Percentiles rank a stretch among this genome's conserved stretches.
Evolutionary conservation across 2,888 invertebrate species (phyloP).

Genomic region (Anarsia innoxiella): DNA sequence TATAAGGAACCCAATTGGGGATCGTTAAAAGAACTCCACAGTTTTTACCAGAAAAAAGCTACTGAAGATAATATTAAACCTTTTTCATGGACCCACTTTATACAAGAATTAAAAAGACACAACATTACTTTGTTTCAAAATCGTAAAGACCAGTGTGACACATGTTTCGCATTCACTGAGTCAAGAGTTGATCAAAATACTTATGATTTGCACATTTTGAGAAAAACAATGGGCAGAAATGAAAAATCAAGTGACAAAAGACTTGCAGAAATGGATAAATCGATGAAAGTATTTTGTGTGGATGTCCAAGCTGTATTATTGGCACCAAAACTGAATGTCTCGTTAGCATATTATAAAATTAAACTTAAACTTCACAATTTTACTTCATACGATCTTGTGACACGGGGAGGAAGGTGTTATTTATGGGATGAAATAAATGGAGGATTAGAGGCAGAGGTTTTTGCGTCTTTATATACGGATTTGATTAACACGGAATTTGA

Average conservation of each 20-base stretch:
- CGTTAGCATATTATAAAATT: too few species aligned
- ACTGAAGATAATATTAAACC: conserved; percentile 6
- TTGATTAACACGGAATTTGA: too few species aligned
- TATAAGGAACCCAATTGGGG: conserved; percentile 9
- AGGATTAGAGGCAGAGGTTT: too few species aligned
- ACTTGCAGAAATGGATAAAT: too few species aligned
- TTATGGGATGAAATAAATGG: too few species aligned
- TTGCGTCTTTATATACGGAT: too few species aligned
- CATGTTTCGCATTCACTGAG: conserved; percentile 10
- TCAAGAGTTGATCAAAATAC: conserved; percentile 10
- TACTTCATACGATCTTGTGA: too few species aligned
- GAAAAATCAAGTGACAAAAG: conserved; percentile 8
- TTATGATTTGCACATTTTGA: conserved; percentile 10
- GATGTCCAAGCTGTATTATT: too few species aligned
- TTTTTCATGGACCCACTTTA: conserved; percentile 9
- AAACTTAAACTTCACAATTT: too few species aligned
- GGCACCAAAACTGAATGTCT: too few species aligned
- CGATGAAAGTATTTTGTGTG: too few species aligned
- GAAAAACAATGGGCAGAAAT: conserved; percentile 9
- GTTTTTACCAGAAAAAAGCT: conserved; percentile 8
- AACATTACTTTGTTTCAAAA: conserved; percentile 11
- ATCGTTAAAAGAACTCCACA: conserved; percentile 6
- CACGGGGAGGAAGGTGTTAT: too few species aligned
- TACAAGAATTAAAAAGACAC: conserved; percentile 8
- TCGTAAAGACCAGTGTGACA: conserved; percentile 9